Evolutionary conservation across 1,140 invertebrate genomes (phyloP).

Genomic region (Drosophila sp.): DNA sequence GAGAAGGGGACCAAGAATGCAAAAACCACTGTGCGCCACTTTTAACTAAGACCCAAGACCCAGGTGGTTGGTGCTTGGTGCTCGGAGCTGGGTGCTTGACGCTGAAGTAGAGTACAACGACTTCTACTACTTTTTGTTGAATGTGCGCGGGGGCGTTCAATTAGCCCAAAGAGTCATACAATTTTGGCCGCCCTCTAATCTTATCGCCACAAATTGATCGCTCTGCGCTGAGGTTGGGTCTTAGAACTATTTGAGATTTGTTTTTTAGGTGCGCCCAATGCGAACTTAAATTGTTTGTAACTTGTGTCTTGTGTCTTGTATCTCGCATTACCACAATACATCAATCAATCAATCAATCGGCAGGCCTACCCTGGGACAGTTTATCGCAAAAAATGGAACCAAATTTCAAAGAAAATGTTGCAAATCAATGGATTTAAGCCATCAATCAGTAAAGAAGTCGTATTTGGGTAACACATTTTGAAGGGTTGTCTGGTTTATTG

Average conservation of each 20-base stretch:
- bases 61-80: not conserved
- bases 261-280: slow-evolving; percentile 1
- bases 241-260: not conserved
- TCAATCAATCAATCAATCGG: slow-evolving; percentile 46
- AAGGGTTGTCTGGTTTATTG: no score
- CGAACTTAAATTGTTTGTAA: slow-evolving; percentile 3
- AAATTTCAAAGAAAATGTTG: no score
- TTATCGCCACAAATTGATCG: slow-evolving; percentile 12
- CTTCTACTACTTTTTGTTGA: not conserved
- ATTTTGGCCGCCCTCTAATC: slow-evolving; percentile 6
- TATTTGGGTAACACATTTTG: no score
- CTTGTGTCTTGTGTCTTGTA: slow-evolving; percentile 5
- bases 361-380: not conserved
- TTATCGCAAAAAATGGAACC: no score
- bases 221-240: slow-evolving; percentile 1
- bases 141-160: slow-evolving; percentile 3
- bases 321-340: not conserved
- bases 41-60: not conserved
- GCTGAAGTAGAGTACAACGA: slow-evolving; percentile 6
- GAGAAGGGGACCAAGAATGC: not conserved
- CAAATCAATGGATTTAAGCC: no score
- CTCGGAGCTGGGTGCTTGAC: not conserved
- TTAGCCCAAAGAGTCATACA: slow-evolving; percentile 4
- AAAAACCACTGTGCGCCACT: slow-evolving; percentile 5
- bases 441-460: no score